Evolutionary conservation across 2,888 invertebrate genomes (phyloP).

Genomic region (Chaitophorus viminalis): DNA sequence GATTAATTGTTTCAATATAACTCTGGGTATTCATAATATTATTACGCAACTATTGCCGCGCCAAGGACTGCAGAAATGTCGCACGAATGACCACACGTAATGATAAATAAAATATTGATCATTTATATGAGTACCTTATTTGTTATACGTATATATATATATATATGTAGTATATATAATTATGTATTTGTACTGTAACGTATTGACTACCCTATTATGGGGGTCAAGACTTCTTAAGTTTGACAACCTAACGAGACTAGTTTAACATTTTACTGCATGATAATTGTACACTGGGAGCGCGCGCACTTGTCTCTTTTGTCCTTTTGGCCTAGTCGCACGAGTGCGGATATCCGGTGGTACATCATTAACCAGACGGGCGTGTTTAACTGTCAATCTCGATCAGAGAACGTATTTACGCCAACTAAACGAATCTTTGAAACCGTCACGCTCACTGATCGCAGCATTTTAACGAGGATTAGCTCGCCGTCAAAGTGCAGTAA

Average conservation of each 20-base stretch:
- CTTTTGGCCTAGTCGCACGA: constrained; percentile 18
- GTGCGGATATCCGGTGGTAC: constrained; percentile 51
- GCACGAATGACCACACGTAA: too few relatives aligned
- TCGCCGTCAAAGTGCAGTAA: too few relatives aligned
- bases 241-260: constrained; percentile 17
- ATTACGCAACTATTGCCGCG: not conserved
- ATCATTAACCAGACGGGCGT: constrained; percentile 48
- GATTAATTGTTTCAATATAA: not conserved
- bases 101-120: not conserved
- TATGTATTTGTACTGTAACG: not conserved
- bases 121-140: not conserved
- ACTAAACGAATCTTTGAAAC: not conserved
- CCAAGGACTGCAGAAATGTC: not conserved
- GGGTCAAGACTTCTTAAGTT: constrained; percentile 23
- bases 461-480: not conserved
- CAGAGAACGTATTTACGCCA: not conserved
- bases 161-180: not conserved
- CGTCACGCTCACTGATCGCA: not conserved
- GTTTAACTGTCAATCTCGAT: constrained; percentile 32
- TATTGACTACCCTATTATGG: constrained; percentile 4
- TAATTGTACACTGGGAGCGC: not conserved
- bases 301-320: constrained; percentile 42
- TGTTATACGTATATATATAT: not conserved
- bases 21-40: not conserved
- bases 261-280: not conserved